Evolutionary conservation across 2,888 invertebrate genomes (phyloP), one percentile per base, ranked within the genome.

Genomic region (Furcula furcula): DNA sequence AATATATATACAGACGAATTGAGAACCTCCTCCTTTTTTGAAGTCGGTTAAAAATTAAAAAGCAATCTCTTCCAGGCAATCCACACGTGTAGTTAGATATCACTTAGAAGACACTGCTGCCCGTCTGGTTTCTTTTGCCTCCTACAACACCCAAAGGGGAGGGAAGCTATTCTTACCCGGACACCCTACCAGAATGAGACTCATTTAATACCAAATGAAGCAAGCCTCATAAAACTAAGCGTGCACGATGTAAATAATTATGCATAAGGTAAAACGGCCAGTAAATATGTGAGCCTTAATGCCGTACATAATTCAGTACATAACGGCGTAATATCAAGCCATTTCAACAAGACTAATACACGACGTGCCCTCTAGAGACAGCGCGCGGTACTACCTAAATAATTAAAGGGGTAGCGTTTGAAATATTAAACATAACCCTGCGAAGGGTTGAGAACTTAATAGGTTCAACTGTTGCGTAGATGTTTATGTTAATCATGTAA

Each of bases 351-450:
- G 15, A 23, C 25, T 28, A 32, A 36, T 29, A 9, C 28, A 7
- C 10, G 4, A 22, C 25, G 21, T 7, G 3, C 7, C 6, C 35
- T 18, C 28, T 11, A 5, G 19, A 18, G 33, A 37, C 18, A 30
- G 25, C 28, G 31, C 20, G 25, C 15, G 21, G 16, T 13, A 29
- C 13, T 22, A n/a, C 25, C 12, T 34, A 29, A 22, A 35, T 31
- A 30, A 35, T 35, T 36, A 36, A 39, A 34, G 22, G 29, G 13
- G 13, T 10, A 30, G 0, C 20, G 27, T 31, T 20, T 39, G 27
- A 41, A 35, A 41, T 37, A 41, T 31, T 37, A 26, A 31, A 12
- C 18, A 30, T 20, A 34, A 6, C 15, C n/a, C 5, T n/a, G n/a
- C 26, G 11, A 26, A 35, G 18, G 3, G 12, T 14, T 29, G 32